These are phyloP conservation scores for Lasiommata megera DNA, from an alignment of 2,888 invertebrate species.

Conservation along the genomic window DNA sequence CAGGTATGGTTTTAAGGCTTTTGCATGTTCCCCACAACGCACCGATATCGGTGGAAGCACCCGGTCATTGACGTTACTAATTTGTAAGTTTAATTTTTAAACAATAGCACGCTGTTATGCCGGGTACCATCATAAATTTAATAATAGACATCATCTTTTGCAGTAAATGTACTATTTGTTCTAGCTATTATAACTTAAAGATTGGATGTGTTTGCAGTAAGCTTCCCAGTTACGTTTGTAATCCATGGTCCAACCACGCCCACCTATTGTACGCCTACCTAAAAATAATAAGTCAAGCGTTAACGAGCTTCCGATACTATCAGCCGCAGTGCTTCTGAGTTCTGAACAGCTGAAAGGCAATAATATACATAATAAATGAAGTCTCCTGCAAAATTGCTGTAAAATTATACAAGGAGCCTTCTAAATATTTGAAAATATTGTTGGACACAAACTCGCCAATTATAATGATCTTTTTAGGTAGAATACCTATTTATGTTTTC, in stretches of 20 bases:
- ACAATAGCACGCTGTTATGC: not conserved
- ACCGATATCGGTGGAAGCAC: constrained; percentile 38
- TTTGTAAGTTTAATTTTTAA: constrained; percentile 16
- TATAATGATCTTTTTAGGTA: constrained; percentile 53
- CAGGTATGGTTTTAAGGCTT: constrained; percentile 5
- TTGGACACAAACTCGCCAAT: not conserved
- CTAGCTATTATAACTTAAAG: not conserved
- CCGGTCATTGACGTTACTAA: constrained; percentile 36
- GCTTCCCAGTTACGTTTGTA: constrained; percentile 14
- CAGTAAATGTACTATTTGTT: not conserved
- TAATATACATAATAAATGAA: constrained; percentile 37
- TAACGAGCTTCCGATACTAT: constrained; percentile 69
- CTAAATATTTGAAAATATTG: not conserved
- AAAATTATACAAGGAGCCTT: no score
- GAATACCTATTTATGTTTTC: constrained; percentile 72
- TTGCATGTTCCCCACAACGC: constrained; percentile 29
- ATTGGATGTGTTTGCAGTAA: not conserved
- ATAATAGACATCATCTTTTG: not conserved
- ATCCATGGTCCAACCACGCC: constrained; percentile 45
- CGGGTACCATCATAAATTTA: not conserved
- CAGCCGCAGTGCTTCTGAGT: constrained; percentile 39
- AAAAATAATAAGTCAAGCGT: constrained; percentile 65
- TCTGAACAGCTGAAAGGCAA: constrained; percentile 49
- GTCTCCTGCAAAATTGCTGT: not conserved
- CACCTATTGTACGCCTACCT: constrained; percentile 54